phyloP scores from a whole-genome alignment of 2,797 vertebrate species.

The Pantherophis vulpinus region DNA sequence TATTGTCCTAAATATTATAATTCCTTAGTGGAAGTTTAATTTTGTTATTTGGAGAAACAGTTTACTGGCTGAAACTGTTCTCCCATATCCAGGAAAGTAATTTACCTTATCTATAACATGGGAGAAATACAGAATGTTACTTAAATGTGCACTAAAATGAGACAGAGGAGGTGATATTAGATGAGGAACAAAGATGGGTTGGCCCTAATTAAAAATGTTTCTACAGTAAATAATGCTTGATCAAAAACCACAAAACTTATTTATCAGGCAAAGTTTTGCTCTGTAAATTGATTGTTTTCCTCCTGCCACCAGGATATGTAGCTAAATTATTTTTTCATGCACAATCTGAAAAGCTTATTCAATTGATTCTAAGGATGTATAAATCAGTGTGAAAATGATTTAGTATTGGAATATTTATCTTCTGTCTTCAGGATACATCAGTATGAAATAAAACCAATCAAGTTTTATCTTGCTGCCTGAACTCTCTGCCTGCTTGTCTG shows the following conservation, averaged over 20 bases:
- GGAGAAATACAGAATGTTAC: background rate
- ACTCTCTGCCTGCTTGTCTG: background rate
- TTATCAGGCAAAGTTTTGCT: background rate
- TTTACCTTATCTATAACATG: background rate
- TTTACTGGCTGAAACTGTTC: background rate
- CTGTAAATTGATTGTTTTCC: background rate
- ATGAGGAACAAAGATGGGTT: background rate
- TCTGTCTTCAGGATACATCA: background rate
- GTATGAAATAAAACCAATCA: background rate
- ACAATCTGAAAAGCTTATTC: background rate
- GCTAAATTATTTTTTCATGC: slow-evolving; percentile 1
- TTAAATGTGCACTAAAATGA: too few species aligned
- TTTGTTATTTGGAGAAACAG: background rate
- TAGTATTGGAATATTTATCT: background rate
- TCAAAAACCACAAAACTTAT: background rate
- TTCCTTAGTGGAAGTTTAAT: background rate
- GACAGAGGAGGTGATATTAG: background rate
- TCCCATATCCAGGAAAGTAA: background rate
- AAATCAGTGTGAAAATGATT: background rate
- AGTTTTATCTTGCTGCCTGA: background rate
- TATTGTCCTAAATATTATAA: background rate
- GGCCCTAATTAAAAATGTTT: background rate
- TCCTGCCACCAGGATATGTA: background rate
- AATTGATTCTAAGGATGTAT: background rate
- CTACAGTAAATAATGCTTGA: background rate